Evolutionary conservation across 2,888 invertebrate genomes (phyloP), one percentile per base, ranked within the genome.

Genomic region (Serrognathus titanus): DNA sequence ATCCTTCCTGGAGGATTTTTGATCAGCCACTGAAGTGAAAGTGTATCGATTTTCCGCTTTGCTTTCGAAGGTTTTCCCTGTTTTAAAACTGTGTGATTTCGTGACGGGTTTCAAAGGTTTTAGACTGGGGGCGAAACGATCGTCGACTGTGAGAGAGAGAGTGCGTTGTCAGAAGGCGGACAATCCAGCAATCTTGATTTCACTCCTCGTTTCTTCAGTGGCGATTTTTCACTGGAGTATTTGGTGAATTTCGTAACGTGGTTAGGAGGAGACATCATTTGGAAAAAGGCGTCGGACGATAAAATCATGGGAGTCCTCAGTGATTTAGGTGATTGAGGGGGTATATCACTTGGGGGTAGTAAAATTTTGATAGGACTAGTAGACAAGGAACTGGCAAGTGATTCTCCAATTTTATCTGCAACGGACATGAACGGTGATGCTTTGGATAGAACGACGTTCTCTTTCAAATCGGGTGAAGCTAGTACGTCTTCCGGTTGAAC

Each of bases 51-150:
- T 24, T 10, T 50, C 39, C 12, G 4, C 20, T 40, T 38, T 10
- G 12, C 20, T 46, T 16, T 4, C n/a, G 11, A 11, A 36, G 36
- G 48, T 51, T 49, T 36, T 55, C 50, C 63, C 83, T 80, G 70
- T 81, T 82, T 67, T 83, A 75, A 89, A 89, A 69, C 89, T 89
- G 62, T 87, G 86, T 2, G 88, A 87, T 72, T 89, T 89, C 50
- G 85, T 83, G 20, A 89, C 82, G 16, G 84, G 82, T 73, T 83
- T 84, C 61, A 81, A 78, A 35, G 80, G 75, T 68, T 79, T 70
- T 63, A 78, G 73, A 48, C 65, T 63, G 12, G 69, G 67, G 10
- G 68, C 67, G 59, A 74, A 77, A 12, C 68, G 64, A 51, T 71
- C 71, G 39, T 69, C 65, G 13, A 61, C 52, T 48, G 69, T 78